phyloP scores from a whole-genome alignment of 2,797 vertebrate genomes.

The Helicolenus hilgendorfi region DNA sequence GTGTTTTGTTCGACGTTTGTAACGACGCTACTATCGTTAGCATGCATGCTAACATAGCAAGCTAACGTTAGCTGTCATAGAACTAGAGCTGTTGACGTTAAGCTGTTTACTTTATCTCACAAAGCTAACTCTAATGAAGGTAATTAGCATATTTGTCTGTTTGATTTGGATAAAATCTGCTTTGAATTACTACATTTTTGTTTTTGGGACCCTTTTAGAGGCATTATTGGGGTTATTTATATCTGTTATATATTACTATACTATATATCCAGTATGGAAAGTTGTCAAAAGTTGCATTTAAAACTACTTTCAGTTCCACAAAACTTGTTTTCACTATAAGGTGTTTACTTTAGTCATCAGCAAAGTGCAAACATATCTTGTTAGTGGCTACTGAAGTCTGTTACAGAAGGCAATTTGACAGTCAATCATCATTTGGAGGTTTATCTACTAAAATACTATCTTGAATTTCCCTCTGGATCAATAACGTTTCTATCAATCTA shows the following conservation, averaged over 20 bases:
- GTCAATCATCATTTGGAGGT: background rate
- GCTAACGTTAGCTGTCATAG: background rate
- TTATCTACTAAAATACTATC: background rate
- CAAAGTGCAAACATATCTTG: background rate
- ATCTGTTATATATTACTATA: background rate
- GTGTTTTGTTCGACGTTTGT: conserved; percentile 27
- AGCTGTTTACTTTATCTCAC: background rate
- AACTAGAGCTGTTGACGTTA: background rate
- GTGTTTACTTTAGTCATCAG: background rate
- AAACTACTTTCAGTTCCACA: background rate
- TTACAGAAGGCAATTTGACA: background rate
- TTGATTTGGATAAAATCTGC: background rate
- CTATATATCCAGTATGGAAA: background rate
- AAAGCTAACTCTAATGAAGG: background rate
- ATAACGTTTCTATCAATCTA: too few relatives aligned
- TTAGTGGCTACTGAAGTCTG: background rate
- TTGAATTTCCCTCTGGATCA: too few relatives aligned
- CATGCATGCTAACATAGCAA: conserved; percentile 50
- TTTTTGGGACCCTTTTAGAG: background rate
- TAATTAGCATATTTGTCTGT: background rate
- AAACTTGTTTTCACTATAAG: background rate
- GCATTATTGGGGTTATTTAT: background rate
- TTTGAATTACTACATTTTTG: background rate
- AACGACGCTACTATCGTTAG: conserved; percentile 48
- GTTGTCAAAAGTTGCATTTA: background rate